phyloP scores from a whole-genome alignment of 2,888 invertebrate species.

The Nezara viridula region DNA sequence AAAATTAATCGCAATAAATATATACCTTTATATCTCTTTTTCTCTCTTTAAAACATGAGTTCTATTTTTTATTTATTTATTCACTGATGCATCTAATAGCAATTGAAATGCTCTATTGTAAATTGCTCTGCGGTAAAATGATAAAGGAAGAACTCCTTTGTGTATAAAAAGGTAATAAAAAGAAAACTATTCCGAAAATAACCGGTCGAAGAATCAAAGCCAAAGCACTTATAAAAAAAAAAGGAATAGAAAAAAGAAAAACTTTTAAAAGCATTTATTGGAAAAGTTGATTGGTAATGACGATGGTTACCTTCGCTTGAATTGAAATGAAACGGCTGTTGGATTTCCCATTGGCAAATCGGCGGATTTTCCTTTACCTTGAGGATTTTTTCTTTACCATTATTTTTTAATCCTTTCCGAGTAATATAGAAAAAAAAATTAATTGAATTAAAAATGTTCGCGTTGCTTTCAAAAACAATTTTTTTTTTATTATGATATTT shows the following conservation, averaged over 20 bases:
- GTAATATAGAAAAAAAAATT: no score
- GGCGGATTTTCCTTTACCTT: background rate
- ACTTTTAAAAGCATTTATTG: constrained; percentile 5
- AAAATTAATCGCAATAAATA: no score
- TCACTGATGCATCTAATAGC: no score
- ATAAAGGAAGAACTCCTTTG: background rate
- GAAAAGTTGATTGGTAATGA: constrained; percentile 5
- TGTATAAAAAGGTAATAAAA: background rate
- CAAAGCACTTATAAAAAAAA: background rate
- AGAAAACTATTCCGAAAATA: background rate
- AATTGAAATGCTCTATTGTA: no score
- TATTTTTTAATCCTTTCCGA: background rate
- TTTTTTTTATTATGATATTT: no score
- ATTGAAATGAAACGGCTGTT: background rate
- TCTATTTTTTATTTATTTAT: no score
- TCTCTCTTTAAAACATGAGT: no score
- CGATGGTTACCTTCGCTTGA: background rate
- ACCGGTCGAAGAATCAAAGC: background rate
- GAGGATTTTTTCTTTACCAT: background rate
- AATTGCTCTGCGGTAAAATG: no score
- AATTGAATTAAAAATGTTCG: background rate
- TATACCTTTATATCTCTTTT: no score
- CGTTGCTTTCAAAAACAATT: no score
- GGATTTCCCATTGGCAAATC: background rate
- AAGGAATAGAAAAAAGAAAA: background rate